phyloP scores from a whole-genome alignment of 2,888 invertebrate species.

The Caenorhabditis panamensis region DNA sequence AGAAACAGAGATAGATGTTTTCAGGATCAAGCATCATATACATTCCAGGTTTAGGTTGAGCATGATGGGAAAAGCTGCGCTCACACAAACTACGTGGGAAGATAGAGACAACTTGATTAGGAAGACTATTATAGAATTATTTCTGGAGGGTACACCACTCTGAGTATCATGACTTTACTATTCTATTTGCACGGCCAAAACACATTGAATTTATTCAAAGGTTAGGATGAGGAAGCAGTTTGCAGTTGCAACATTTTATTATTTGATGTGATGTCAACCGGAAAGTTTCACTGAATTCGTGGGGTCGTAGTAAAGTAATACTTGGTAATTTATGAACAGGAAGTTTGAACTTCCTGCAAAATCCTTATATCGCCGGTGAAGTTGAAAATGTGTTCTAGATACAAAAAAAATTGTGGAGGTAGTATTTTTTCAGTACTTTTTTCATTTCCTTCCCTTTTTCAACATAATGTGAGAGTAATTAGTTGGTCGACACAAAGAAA shows the following conservation, averaged over 20 bases:
- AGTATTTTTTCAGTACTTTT: background rate
- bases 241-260: background rate
- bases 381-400: no score
- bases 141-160: background rate
- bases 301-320: no score
- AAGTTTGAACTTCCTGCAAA: no score
- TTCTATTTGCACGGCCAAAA: background rate
- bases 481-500: background rate
- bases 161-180: background rate
- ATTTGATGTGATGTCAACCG: background rate
- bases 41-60: no score
- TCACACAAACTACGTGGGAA: background rate
- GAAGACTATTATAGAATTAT: background rate
- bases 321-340: no score
- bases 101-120: background rate
- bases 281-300: background rate
- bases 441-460: background rate
- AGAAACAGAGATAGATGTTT: background rate
- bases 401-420: no score
- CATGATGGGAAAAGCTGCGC: no score
- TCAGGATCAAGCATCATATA: background rate
- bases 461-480: conserved; percentile 12
- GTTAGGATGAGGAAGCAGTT: background rate
- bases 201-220: background rate
- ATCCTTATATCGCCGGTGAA: no score